These are phyloP conservation scores for Incurvaria masculella DNA, from an alignment of 2,888 invertebrate genomes.

Conservation along the genomic window DNA sequence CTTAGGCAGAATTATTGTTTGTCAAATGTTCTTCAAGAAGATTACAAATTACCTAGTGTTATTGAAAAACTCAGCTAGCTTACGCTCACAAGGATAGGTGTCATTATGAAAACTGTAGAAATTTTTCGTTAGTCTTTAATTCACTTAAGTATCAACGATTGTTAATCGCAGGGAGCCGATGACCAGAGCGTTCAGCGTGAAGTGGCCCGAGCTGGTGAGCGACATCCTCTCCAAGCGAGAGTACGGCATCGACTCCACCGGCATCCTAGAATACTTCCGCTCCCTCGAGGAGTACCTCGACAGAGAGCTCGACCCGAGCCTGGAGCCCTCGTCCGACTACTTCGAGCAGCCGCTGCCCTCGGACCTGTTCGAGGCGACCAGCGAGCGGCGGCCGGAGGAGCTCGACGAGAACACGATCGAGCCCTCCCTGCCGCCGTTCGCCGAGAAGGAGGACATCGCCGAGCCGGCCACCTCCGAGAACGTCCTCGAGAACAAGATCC, in stretches of 20 bases:
- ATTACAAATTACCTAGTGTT: too few relatives aligned
- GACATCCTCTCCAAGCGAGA: conserved; percentile 45
- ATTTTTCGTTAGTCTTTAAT: conserved; percentile 1
- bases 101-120: too few relatives aligned
- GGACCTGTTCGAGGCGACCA: neutral
- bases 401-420: neutral
- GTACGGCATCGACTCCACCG: conserved; percentile 46
- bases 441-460: neutral
- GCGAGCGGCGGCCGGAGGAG: neutral
- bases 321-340: neutral
- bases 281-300: conserved; percentile 54
- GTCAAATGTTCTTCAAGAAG: too few relatives aligned
- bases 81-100: too few relatives aligned
- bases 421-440: neutral
- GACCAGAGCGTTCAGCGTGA: conserved; percentile 40
- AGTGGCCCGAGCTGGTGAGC: conserved; percentile 49
- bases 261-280: conserved; percentile 53
- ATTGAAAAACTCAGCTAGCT: too few relatives aligned
- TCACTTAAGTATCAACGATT: neutral
- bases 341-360: neutral
- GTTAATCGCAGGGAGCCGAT: conserved; percentile 35
- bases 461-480: neutral
- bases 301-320: conserved; percentile 37
- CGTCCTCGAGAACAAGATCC: neutral
- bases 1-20: too few relatives aligned